Evolutionary conservation across 2,113 vertebrate species (phyloP).

Genomic region (Sprattus sprattus): DNA sequence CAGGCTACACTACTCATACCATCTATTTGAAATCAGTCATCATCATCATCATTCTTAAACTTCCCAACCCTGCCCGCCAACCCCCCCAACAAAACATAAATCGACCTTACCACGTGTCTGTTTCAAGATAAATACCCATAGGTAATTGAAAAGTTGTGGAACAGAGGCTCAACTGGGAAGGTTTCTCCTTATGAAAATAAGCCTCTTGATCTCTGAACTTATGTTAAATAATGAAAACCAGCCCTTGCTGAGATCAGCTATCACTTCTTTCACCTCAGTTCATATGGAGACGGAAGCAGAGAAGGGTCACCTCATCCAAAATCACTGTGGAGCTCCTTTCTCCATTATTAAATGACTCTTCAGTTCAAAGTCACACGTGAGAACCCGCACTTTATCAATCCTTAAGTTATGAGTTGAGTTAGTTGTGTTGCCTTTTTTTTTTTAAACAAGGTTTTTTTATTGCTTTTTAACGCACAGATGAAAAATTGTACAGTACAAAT

Average conservation of each 20-base stretch:
- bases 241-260: background rate
- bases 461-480: too few species aligned
- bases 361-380: background rate
- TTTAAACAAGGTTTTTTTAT: too few species aligned
- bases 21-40: background rate
- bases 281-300: background rate
- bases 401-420: conserved; percentile 2
- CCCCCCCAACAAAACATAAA: background rate
- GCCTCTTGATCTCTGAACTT: conserved; percentile 11
- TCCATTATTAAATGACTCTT: background rate
- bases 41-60: background rate
- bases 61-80: background rate
- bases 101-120: background rate
- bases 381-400: background rate
- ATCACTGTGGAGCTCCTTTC: background rate
- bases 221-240: background rate
- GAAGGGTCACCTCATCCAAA: background rate
- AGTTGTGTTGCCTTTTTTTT: background rate
- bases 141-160: background rate
- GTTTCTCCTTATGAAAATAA: background rate
- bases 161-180: background rate
- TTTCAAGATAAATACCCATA: background rate
- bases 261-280: background rate
- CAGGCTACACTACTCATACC: background rate
- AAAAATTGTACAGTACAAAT: too few species aligned